phyloP scores from a whole-genome alignment of 1,140 invertebrate species.

The Pseudoatta argentina region DNA sequence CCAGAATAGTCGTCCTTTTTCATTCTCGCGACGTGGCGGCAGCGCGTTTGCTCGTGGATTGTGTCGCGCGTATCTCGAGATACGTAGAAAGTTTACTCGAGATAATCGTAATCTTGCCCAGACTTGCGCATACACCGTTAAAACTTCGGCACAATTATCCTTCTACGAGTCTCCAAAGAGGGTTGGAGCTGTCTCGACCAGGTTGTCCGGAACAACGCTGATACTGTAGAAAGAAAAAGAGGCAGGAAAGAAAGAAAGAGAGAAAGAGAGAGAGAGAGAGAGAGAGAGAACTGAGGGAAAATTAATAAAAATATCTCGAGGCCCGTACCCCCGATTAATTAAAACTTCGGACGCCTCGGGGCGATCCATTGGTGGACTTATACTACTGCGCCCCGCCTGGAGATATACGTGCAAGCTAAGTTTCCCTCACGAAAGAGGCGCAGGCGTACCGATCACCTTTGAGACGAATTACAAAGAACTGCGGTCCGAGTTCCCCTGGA shows the following conservation, averaged over 20 bases:
- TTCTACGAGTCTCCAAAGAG: conserved; percentile 18
- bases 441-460: conserved; percentile 57
- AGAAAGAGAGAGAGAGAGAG: no score
- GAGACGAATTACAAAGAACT: conserved; percentile 58
- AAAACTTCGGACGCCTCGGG: conserved; percentile 60
- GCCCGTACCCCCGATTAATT: conserved; percentile 60
- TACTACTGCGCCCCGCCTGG: conserved; percentile 33
- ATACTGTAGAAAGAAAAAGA: neutral
- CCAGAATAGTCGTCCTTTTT: neutral
- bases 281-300: neutral
- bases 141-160: conserved; percentile 59
- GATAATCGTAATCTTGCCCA: conserved; percentile 55
- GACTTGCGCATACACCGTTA: conserved; percentile 36
- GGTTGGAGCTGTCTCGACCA: conserved; percentile 28
- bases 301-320: conserved; percentile 65
- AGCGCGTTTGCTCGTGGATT: conserved; percentile 8
- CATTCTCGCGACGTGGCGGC: neutral
- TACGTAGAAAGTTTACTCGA: conserved; percentile 59
- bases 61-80: conserved; percentile 45
- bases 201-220: conserved; percentile 19
- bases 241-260: no score
- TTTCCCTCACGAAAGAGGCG: conserved; percentile 47
- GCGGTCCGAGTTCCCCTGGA: conserved; percentile 51
- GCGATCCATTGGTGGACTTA: conserved; percentile 57
- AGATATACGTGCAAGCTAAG: conserved; percentile 55